These are phyloP conservation scores for Acropora tenuis DNA, from an alignment of 64 coral and sea anemone species.

Conservation along the genomic window DNA sequence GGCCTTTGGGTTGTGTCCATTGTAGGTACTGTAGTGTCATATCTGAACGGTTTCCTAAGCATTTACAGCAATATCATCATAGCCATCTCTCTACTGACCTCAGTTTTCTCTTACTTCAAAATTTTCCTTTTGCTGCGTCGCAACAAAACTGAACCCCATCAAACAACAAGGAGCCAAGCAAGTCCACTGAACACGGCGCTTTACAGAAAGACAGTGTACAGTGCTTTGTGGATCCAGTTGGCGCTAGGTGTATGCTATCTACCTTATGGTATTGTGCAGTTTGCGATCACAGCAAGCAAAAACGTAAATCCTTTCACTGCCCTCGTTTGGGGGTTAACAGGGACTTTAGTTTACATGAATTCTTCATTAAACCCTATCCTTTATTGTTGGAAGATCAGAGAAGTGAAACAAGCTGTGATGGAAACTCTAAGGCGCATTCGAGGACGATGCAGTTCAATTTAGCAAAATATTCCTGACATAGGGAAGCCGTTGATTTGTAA, in stretches of 20 bases:
- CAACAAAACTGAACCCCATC: not conserved
- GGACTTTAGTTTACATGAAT: not conserved
- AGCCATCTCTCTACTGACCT: not conserved
- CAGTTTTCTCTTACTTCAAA: not conserved
- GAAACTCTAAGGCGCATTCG: not conserved
- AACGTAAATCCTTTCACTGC: not conserved
- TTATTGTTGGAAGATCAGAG: not conserved
- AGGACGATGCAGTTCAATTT: not conserved
- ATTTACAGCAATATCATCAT: not conserved
- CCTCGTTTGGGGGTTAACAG: not conserved
- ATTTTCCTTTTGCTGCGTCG: not conserved
- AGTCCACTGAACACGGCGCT: not conserved
- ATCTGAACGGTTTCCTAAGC: not conserved
- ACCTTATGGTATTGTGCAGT: not conserved
- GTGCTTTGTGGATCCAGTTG: not conserved
- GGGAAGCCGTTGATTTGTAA: too few relatives aligned
- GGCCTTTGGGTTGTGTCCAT: not conserved
- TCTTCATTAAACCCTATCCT: conserved; percentile 7
- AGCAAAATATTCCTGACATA: too few relatives aligned
- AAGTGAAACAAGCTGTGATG: conserved; percentile 5
- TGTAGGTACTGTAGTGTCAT: not conserved
- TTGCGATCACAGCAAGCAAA: not conserved
- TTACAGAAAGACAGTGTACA: conserved; percentile 29
- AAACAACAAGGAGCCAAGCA: not conserved
- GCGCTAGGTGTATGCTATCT: not conserved